Evolutionary conservation across 2,888 invertebrate species (phyloP).

Genomic region (Cantharis rufa): DNA sequence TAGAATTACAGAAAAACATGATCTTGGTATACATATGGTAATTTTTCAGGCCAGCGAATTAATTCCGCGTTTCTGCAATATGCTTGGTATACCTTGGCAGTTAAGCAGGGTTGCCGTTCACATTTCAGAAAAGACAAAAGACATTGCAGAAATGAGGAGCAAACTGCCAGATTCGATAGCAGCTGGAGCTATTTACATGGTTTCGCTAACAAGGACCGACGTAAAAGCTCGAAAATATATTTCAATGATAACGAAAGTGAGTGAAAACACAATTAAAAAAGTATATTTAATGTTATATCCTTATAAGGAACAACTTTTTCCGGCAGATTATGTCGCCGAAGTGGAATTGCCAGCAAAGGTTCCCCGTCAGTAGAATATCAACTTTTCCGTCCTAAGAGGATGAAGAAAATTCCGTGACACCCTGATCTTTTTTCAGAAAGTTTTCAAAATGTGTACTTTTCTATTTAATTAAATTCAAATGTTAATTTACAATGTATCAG

Average conservation of each 20-base stretch:
- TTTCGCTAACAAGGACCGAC: background rate
- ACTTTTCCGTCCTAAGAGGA: no score
- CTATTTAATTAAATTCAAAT: background rate
- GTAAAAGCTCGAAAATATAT: background rate
- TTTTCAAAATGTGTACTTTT: no score
- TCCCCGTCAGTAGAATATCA: no score
- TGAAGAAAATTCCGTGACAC: no score
- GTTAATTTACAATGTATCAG: no score
- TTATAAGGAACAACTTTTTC: fast-evolving
- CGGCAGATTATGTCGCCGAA: background rate
- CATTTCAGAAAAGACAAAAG: background rate
- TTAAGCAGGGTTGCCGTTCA: background rate
- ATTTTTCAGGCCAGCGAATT: no score
- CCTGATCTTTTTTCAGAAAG: no score
- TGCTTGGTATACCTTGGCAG: fast-evolving
- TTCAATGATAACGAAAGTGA: background rate
- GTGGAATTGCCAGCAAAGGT: background rate
- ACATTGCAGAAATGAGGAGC: background rate
- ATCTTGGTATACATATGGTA: no score
- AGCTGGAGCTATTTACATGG: background rate
- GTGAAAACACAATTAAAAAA: background rate
- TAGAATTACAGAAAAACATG: no score
- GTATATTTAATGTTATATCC: background rate
- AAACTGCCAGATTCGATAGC: background rate
- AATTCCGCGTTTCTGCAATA: background rate